Evolutionary conservation across 92 coral and sea anemone genomes (phyloP).

Genomic region (Micromussa lordhowensis): DNA sequence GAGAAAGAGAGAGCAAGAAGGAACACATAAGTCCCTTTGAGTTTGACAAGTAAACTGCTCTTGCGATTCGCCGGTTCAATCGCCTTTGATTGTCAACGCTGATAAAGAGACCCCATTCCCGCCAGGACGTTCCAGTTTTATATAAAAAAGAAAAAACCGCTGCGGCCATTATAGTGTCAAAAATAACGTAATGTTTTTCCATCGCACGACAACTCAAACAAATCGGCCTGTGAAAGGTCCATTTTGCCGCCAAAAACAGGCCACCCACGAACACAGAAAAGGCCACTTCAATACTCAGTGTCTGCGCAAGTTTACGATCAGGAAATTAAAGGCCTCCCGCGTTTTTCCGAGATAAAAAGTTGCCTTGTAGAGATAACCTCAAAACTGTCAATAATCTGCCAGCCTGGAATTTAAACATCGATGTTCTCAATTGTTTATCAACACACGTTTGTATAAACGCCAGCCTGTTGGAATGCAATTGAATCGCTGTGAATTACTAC

Average conservation of each 20-base stretch:
- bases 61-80: neutral
- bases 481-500: conserved; percentile 6
- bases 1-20: too few relatives aligned
- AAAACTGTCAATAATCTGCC: conserved; percentile 7
- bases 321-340: conserved; percentile 36
- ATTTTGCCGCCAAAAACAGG: conserved; percentile 38
- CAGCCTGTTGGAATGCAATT: conserved; percentile 32
- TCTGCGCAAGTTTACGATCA: neutral
- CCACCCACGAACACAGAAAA: conserved; percentile 38
- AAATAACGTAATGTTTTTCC: neutral
- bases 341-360: neutral
- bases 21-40: neutral
- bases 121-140: neutral
- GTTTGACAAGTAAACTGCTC: neutral
- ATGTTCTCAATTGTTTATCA: neutral
- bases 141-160: neutral
- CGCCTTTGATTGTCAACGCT: neutral
- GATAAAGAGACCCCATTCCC: neutral
- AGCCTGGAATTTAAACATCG: neutral
- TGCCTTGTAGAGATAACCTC: conserved; percentile 19
- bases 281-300: neutral
- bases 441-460: neutral
- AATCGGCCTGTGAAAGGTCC: neutral
- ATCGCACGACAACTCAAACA: neutral
- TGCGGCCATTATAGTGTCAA: neutral